These are phyloP conservation scores for Arremon brunneinucha DNA, from an alignment of 2,797 vertebrate genomes.

Conservation along the genomic window DNA sequence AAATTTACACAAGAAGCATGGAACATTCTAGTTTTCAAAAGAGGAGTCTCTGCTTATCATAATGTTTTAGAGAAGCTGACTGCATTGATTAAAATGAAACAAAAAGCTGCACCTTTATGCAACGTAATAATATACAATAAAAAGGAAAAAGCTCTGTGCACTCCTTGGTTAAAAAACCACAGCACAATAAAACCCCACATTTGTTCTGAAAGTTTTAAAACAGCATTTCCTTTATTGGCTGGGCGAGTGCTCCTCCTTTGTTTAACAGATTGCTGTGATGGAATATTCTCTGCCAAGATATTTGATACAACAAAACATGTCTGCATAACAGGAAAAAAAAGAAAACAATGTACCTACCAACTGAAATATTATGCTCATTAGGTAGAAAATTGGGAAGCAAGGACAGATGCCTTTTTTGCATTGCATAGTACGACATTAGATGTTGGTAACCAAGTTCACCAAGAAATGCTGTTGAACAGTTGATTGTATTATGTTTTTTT, in stretches of 20 bases:
- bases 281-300: background rate
- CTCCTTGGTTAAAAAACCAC: background rate
- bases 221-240: background rate
- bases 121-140: background rate
- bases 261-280: background rate
- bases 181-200: rapidly evolving
- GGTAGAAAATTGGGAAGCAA: background rate
- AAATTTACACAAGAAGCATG: rapidly evolving
- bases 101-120: background rate
- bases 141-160: background rate
- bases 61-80: background rate
- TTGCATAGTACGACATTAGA: no score
- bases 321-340: background rate
- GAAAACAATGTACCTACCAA: background rate
- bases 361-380: background rate
- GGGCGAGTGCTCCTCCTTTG: background rate
- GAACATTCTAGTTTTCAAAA: background rate
- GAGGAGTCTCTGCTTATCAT: background rate
- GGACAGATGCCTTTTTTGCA: background rate
- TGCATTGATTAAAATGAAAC: background rate
- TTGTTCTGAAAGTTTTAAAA: background rate
- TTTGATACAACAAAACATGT: background rate
- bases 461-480: background rate
- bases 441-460: background rate
- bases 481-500: background rate